Base-by-base conservation (phyloP, 2,113 vertebrate species). In the Pseudopodoces humilis region DNA sequence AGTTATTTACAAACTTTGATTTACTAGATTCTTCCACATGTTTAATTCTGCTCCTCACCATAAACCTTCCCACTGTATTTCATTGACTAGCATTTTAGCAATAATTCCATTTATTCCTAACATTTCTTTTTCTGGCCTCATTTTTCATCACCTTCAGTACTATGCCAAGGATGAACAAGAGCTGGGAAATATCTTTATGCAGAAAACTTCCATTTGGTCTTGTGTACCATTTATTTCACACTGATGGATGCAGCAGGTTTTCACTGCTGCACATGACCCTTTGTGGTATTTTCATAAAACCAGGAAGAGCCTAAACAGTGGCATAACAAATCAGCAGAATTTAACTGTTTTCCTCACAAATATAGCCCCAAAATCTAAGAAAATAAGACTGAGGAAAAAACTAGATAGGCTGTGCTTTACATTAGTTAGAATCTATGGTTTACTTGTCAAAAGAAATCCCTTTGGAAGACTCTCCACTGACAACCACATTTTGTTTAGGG, bases 21-120 rank as follows among this genome's bases (percentile, higher is more conserved):
- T 90, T 94, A 94, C 93, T 82, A 75, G 80, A 82, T 95, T 94
- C 49, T 95, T 95, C 60, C 52, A 74, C 46, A 63, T 30, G 27
- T 90, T 96, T 78, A 76, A 52, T 88, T 92, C 41, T 46, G 10
- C 52, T 90, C 74, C 24, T 70, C 35, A 31, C 37, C 7, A 1
- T 68, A 49, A 67, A 4, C n/a, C 12, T 80, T 62, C 47, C 31
- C 11, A 17, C 44, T n/a, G 17, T n/a, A 35, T 68, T 91, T 84
- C 56, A 86, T 0, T 58, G 69, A 39, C 16, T 69, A 60, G 28
- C 13, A 46, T 7, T 31, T 72, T 37, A 74, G 53, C 27, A 60
- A 39, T 28, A 30, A 27, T 60, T 77, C 56, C 75, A 37, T 33
- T 94, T 86, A 50, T 82, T 92, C 41, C 41, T 72, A 68, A 72